A percentile compares a stretch with the other conserved stretches of the same genome.
Conservation (phyloP, 30 jellyfish, hydroid and myxozoan species). For the Cassiopea andromeda region DNA sequence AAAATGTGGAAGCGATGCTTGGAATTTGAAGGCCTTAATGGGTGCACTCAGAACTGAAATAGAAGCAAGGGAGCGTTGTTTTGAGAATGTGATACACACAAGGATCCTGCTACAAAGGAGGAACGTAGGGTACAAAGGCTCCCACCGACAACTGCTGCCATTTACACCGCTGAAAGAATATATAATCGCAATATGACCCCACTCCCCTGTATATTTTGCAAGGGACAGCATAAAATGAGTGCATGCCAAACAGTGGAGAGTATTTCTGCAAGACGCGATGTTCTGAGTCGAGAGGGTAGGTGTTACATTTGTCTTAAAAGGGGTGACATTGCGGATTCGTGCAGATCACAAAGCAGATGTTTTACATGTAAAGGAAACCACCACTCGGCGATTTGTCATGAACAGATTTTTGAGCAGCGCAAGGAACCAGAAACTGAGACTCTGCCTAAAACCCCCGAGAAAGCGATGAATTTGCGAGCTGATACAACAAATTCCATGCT, state of each 20-base stretch:
- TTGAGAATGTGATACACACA: background rate
- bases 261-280: too few species aligned
- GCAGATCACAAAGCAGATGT: slow-evolving; percentile 8
- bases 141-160: background rate
- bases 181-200: background rate
- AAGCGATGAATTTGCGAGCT: background rate
- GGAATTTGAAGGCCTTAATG: too few species aligned
- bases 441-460: background rate
- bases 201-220: background rate
- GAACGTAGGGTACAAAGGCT: too few species aligned
- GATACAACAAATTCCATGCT: background rate
- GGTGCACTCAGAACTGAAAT: background rate
- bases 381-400: slow-evolving; percentile 14
- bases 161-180: background rate
- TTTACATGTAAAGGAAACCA: slow-evolving; percentile 12
- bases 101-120: too few species aligned
- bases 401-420: background rate
- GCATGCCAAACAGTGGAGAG: too few species aligned
- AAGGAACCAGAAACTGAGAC: background rate
- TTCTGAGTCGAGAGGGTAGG: too few species aligned
- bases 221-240: too few species aligned
- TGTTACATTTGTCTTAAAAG: background rate
- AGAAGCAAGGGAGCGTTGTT: too few species aligned
- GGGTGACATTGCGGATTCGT: background rate
- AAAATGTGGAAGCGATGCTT: background rate